Conservation (phyloP, 2,797 vertebrate species). For the Chelon labrosus region DNA sequence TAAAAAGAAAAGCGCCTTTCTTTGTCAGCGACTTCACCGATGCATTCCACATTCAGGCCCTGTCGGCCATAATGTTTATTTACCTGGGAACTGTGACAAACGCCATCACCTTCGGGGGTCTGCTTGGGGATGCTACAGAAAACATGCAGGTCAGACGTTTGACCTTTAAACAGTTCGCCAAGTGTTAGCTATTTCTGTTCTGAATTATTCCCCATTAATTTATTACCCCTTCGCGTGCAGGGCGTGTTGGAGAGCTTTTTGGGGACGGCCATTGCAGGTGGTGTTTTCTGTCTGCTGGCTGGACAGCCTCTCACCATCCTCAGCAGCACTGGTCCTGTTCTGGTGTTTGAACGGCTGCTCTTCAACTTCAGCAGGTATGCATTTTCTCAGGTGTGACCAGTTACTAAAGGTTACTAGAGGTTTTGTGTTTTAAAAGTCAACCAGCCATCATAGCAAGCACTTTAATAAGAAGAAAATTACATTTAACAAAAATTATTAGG, state of each 20-base stretch:
- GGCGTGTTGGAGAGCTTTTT: conserved; percentile 98
- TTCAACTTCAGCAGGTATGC: conserved; percentile 97
- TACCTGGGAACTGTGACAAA: conserved; percentile 98
- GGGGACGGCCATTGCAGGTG: conserved; percentile 93
- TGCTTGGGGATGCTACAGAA: conserved; percentile 97
- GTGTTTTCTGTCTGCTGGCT: conserved; percentile 92
- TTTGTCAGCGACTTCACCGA: conserved; percentile 96
- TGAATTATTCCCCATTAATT: neutral
- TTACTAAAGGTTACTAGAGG: too few relatives aligned
- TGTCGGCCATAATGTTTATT: conserved; percentile 96
- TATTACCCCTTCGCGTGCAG: conserved; percentile 46
- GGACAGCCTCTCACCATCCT: conserved; percentile 97
- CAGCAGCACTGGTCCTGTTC: conserved; percentile 97
- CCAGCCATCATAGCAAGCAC: too few relatives aligned
- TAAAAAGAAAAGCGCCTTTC: conserved; percentile 96
- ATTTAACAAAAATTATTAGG: neutral
- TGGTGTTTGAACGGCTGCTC: conserved; percentile 97
- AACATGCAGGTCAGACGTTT: conserved; percentile 96
- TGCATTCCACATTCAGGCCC: conserved; percentile 93
- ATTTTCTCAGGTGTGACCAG: neutral
- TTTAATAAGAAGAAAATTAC: neutral
- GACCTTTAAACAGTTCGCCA: rapidly evolving
- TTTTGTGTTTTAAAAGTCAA: neutral
- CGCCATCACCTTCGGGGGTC: conserved; percentile 97
- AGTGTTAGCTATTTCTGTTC: neutral